Evolutionary conservation across 2,113 vertebrate genomes (phyloP), one percentile per base, ranked within the genome.

Genomic region (Pontoporia blainvillei): DNA sequence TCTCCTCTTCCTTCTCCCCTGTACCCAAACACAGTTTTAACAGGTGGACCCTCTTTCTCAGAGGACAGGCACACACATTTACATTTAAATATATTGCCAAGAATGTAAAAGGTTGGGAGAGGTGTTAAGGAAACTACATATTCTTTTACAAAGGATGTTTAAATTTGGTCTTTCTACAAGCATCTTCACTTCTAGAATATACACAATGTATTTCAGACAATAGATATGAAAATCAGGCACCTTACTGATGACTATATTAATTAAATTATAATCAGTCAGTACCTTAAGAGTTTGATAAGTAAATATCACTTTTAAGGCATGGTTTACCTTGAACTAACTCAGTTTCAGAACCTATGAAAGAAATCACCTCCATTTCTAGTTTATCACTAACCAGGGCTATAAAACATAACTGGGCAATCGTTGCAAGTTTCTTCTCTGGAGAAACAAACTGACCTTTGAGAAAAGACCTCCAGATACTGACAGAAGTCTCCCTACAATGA

Each of bases 251-350:
- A 57, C 34, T 93, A 93, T 76, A 34, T 86, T 62, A 75, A 79
- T 64, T 92, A 92, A 72, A 66, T 39, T 61, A 78, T 54, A 36
- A 76, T 46, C 5, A 90, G 52, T 46, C 5, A 90, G 52, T 2
- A 71, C 15, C 25, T 86, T 79, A 67, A 90, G 57, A 86, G 90
- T 64, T 62, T 79, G 31, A 27, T 91, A 69, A 91, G 44, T 76
- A 90, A 95, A 49, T 39, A 64, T 27, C 29, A 84, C 34, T 92
- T 86, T 90, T 39, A 96, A 94, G 79, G 75, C n/a, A 44, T 61
- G 25, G 11, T 72, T 94, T 88, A 89, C 15, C 23, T 31, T 72
- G 62, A 96, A 90, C 90, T 92, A 94, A 79, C 29, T 41, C 44
- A 90, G 39, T 27, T 90, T 67, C 44, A 71, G 49, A 96, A 91